Evolutionary conservation across 1,140 invertebrate genomes (phyloP).

Genomic region (Eumaeus atala): DNA sequence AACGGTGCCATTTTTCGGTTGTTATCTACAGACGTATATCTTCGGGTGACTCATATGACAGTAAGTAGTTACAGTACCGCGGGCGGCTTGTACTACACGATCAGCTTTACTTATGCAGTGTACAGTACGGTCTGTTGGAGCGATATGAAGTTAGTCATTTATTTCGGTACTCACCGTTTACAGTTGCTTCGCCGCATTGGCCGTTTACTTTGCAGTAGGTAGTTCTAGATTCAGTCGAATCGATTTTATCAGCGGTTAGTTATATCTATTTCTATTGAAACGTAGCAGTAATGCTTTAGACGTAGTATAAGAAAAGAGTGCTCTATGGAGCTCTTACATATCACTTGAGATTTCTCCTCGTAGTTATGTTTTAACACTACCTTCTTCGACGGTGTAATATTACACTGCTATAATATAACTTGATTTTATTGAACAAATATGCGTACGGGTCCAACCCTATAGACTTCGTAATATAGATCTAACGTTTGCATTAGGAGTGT

Average conservation of each 20-base stretch:
- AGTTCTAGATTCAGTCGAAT: constrained; percentile 35
- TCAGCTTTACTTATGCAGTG: constrained; percentile 12
- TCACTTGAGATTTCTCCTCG: constrained; percentile 71
- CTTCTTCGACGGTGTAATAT: constrained; percentile 43
- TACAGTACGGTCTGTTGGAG: neutral
- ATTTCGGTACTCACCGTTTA: constrained; percentile 22
- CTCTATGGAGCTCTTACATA: constrained; percentile 71
- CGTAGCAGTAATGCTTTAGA: constrained; percentile 65
- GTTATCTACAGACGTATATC: constrained; percentile 46
- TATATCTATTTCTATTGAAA: constrained; percentile 57
- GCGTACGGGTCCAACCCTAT: constrained; percentile 72
- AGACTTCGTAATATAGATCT: constrained; percentile 66
- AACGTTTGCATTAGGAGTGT: constrained; percentile 67
- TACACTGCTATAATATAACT: constrained; percentile 55
- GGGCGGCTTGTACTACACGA: constrained; percentile 6
- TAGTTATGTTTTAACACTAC: constrained; percentile 56
- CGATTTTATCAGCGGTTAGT: constrained; percentile 46
- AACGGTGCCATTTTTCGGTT: constrained; percentile 66
- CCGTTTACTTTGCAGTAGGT: constrained; percentile 34
- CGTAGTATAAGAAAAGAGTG: constrained; percentile 63
- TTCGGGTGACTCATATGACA: constrained; percentile 23
- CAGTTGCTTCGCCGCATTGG: constrained; percentile 29
- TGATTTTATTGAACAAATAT: constrained; percentile 59
- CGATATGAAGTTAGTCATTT: constrained; percentile 22
- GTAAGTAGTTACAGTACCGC: constrained; percentile 12